phyloP scores from a whole-genome alignment of 1,140 invertebrate genomes.

The Neodiprion fabricii region DNA sequence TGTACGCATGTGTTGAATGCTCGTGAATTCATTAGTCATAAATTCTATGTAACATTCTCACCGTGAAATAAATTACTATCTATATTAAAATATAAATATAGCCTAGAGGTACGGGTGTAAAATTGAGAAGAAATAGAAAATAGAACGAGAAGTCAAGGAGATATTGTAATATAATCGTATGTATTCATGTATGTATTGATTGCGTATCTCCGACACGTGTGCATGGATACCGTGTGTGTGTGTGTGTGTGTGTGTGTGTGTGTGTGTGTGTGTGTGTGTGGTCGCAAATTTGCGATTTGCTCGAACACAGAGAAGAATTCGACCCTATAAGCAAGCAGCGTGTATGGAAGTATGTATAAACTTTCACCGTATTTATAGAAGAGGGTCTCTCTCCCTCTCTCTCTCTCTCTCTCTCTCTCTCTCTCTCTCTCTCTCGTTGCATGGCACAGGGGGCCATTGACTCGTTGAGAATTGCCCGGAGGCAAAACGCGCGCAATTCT shows the following conservation, averaged over 20 bases:
- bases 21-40: too few relatives aligned
- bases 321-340: background rate
- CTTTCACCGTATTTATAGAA: conserved; percentile 7
- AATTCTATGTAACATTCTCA: too few relatives aligned
- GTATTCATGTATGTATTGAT: too few relatives aligned
- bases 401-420: background rate
- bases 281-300: background rate
- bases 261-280: background rate
- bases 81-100: too few relatives aligned
- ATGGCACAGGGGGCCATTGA: background rate
- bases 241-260: background rate
- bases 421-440: background rate
- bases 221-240: too few relatives aligned
- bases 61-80: too few relatives aligned
- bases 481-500: background rate
- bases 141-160: background rate
- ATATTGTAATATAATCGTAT: too few relatives aligned
- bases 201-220: too few relatives aligned
- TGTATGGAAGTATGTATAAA: background rate
- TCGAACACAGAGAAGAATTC: background rate
- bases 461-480: background rate
- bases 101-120: background rate
- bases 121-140: background rate
- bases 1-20: too few relatives aligned
- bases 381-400: background rate